Conservation (phyloP, 2,888 invertebrate species). For the Adelognathus sp. region DNA sequence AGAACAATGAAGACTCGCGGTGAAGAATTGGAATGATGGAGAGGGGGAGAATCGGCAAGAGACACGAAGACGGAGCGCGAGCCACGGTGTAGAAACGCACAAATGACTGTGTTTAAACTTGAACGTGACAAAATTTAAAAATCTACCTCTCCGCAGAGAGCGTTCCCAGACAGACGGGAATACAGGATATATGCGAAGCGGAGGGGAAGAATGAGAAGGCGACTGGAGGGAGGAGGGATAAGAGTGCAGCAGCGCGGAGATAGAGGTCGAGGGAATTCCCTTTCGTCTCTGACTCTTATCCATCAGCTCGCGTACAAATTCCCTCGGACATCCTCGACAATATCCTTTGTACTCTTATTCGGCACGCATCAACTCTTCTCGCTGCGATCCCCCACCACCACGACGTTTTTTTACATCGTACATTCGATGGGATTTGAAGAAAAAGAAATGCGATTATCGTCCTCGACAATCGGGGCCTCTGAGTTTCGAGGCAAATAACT, state of each 20-base stretch:
- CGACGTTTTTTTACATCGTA: neutral
- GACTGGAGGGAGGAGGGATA: conserved; percentile 34
- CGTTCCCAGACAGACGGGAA: conserved; percentile 54
- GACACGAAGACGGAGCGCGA: conserved; percentile 49
- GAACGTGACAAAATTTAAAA: conserved; percentile 81
- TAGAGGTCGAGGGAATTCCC: conserved; percentile 51
- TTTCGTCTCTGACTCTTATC: conserved; percentile 40
- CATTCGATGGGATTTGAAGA: conserved; percentile 1
- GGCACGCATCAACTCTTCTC: conserved; percentile 22
- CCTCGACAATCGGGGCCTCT: neutral
- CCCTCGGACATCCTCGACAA: conserved; percentile 5
- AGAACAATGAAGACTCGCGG: conserved; percentile 52
- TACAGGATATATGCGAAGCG: conserved; percentile 46
- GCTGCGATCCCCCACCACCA: neutral
- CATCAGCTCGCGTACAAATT: conserved; percentile 31
- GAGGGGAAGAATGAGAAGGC: conserved; percentile 42
- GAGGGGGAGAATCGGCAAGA: conserved; percentile 70
- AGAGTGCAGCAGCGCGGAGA: conserved; percentile 26
- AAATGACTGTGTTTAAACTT: conserved; percentile 81
- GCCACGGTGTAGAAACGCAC: conserved; percentile 68
- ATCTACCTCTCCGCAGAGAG: conserved; percentile 64
- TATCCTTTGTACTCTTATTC: conserved; percentile 31
- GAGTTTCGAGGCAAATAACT: neutral
- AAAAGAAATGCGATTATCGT: neutral
- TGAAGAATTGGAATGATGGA: conserved; percentile 61